Percentiles rank a stretch among this genome's conserved stretches.
These are phyloP conservation scores for Polyommatus icarus DNA, from an alignment of 2,888 invertebrate species.

Conservation along the genomic window DNA sequence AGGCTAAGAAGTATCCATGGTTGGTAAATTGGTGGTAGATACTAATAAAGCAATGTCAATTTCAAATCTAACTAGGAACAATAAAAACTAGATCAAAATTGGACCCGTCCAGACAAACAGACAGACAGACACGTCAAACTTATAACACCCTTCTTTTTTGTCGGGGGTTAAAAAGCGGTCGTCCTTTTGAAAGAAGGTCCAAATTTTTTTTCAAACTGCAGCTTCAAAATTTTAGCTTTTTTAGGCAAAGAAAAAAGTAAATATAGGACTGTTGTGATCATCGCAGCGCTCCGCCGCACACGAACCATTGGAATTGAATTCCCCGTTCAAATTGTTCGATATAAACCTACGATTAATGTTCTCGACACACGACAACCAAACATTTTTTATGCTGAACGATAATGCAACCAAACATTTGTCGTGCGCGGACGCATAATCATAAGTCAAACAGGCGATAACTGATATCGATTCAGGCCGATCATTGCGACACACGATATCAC, in stretches of 20 bases:
- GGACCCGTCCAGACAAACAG: too few relatives aligned
- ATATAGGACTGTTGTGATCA: background rate
- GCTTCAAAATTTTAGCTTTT: background rate
- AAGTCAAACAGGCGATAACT: conserved; percentile 62
- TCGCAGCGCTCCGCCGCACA: conserved; percentile 7
- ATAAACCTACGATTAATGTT: conserved; percentile 18
- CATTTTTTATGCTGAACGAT: conserved; percentile 45
- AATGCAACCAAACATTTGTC: conserved; percentile 61
- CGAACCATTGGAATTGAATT: conserved; percentile 1
- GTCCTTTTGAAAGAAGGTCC: background rate
- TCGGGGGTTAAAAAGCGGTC: too few relatives aligned
- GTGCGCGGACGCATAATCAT: conserved; percentile 67
- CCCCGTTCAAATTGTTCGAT: conserved; percentile 22
- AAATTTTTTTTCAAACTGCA: background rate
- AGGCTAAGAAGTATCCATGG: background rate
- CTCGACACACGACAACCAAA: conserved; percentile 28
- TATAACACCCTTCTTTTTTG: too few relatives aligned
- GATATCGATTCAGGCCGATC: conserved; percentile 69
- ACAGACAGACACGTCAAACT: too few relatives aligned
- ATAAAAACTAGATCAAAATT: too few relatives aligned
- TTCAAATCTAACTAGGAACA: background rate
- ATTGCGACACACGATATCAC: conserved; percentile 69
- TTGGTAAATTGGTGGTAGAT: background rate
- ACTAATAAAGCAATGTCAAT: background rate
- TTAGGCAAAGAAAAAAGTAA: background rate